Percentiles rank a stretch among this genome's conserved stretches.
phyloP scores from a whole-genome alignment of 2,113 vertebrate genomes.

The Solea solea region DNA sequence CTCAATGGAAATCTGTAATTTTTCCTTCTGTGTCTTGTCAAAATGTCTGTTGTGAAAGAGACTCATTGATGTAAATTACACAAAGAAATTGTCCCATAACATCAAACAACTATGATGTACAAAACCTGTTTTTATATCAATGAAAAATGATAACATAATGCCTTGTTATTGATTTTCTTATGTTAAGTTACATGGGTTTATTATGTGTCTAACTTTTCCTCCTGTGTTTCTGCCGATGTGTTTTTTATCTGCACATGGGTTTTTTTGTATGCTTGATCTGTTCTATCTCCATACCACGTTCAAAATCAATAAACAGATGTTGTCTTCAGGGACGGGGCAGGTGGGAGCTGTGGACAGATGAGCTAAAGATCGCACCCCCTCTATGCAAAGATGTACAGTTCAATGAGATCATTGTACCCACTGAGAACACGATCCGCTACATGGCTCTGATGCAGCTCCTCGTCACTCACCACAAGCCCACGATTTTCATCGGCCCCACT shows the following conservation, averaged over 20 bases:
- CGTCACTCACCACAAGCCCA: conserved; percentile 88
- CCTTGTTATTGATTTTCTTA: no score
- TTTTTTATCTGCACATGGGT: neutral
- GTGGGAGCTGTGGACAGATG: conserved; percentile 89
- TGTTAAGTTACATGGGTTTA: no score
- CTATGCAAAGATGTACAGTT: conserved; percentile 87
- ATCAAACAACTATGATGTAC: no score
- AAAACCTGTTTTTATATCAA: no score
- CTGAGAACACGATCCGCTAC: conserved; percentile 89
- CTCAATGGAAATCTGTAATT: no score
- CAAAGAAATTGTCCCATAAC: no score
- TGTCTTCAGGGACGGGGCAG: conserved; percentile 83
- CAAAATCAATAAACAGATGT: neutral
- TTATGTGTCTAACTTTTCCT: no score
- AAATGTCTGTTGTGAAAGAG: no score
- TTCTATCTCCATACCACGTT: neutral
- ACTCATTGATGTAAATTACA: no score
- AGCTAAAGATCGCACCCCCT: conserved; percentile 78
- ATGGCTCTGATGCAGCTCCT: conserved; percentile 87
- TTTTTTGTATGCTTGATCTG: neutral
- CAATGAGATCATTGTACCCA: conserved; percentile 94
- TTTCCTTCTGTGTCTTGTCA: no score
- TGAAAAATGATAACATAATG: no score
- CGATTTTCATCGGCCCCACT: conserved; percentile 89
- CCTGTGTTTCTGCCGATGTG: no score